Evolutionary conservation across 2,113 vertebrate genomes (phyloP), one percentile per base, ranked within the genome.

Genomic region (Clarias magur): DNA sequence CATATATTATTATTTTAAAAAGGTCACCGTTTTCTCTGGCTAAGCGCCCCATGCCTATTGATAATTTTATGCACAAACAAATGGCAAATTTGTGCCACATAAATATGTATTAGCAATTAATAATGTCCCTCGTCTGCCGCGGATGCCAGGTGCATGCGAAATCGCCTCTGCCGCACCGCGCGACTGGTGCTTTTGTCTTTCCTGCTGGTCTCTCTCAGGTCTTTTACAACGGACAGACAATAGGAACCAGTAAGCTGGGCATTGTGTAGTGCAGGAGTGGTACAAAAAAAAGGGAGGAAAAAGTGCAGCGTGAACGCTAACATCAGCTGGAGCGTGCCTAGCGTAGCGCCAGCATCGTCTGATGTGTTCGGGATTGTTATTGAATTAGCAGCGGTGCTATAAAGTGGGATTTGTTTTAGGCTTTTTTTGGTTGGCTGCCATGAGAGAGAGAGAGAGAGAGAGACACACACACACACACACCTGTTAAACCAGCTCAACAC

Each of bases 91-190:
- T 99, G 97, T 97, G 97, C 96, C 96, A 96, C 97, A 99, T 99
- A 99, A 99, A 99, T 99, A 99, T 99, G 97, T 96, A 99, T 99
- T 98, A 99, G 98, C 97, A 98, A 99, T 99, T 99, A 99, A 98
- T 99, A 98, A 99, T 96, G 97, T 95, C 95, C 96, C 93, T 95
- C 82, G 91, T 97, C 95, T 96, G 87, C 94, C 96, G 96, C 94
- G 96, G 96, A 97, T 94, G 96, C 96, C 97, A 91, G 94, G 96
- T 96, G 97, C 97, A 98, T 97, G 97, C 95, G 94, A 97, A 95
- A 97, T 97, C 95, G 93, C 86, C 48, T 4, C 78, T 60, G 91
- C 90, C 90, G 90, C 90, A 88, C 90, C 84, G 88, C 90, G 88
- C 95, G 94, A 94, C 97, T 95, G 96, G 96, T 96, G 95, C 96